These are phyloP conservation scores for Mustela lutreola DNA, from an alignment of 2,113 vertebrate genomes.

Conservation along the genomic window DNA sequence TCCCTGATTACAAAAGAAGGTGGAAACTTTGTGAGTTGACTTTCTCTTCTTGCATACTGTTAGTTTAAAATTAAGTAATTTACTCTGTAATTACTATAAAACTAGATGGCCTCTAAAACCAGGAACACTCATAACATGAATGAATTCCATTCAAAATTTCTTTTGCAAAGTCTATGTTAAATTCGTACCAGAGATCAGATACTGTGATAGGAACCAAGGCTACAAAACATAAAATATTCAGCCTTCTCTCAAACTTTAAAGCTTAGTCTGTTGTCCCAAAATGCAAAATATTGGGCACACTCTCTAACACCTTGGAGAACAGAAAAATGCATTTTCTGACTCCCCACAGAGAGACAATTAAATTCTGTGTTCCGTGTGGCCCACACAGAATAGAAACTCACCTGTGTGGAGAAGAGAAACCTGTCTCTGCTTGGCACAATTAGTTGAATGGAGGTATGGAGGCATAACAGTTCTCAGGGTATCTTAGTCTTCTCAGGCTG, in stretches of 20 bases:
- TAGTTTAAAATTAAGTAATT: constrained; percentile 53
- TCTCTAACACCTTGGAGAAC: background rate
- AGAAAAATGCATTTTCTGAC: background rate
- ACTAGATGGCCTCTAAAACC: background rate
- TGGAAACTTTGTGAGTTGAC: background rate
- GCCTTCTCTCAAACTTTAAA: background rate
- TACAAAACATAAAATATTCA: background rate
- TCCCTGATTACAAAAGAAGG: constrained; percentile 1
- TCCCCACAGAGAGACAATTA: background rate
- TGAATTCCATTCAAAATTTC: background rate
- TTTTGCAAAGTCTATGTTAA: background rate
- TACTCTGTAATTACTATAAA: constrained; percentile 53
- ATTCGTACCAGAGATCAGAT: background rate
- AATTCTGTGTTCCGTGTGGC: background rate
- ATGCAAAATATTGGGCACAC: background rate
- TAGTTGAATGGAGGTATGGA: background rate
- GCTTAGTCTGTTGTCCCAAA: background rate
- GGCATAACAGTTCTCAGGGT: background rate
- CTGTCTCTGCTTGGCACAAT: background rate
- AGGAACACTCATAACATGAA: background rate
- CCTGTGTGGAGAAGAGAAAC: background rate
- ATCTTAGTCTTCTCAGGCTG: background rate
- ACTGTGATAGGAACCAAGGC: background rate
- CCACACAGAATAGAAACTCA: background rate
- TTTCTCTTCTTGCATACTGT: constrained; percentile 10